These are phyloP conservation scores for Shargacucullia verbasci DNA, from an alignment of 2,888 invertebrate genomes.

Conservation along the genomic window DNA sequence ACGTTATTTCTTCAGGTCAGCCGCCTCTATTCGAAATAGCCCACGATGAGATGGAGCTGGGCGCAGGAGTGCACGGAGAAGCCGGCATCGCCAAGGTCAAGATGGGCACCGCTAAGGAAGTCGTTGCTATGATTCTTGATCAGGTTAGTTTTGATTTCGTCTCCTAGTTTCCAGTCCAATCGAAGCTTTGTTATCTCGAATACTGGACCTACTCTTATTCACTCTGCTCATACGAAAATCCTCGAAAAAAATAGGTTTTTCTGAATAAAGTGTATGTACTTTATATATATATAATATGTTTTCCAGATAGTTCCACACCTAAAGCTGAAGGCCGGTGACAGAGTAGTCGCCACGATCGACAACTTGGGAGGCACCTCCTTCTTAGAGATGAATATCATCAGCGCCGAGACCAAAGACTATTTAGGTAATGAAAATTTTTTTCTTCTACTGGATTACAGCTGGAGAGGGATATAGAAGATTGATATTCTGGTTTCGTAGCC, in stretches of 20 bases:
- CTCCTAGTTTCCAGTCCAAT: no score
- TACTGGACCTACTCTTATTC: neutral
- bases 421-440: constrained; percentile 83
- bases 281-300: no score
- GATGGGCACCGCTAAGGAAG: constrained; percentile 82
- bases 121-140: constrained; percentile 83
- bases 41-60: constrained; percentile 91
- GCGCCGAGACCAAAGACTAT: constrained; percentile 90
- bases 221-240: no score
- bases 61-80: constrained; percentile 89
- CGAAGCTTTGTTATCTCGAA: no score
- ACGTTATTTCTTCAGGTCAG: constrained; percentile 74
- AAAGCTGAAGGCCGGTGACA: constrained; percentile 70
- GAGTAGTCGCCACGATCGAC: constrained; percentile 92
- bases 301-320: constrained; percentile 75
- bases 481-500: no score
- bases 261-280: no score
- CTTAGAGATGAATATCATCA: constrained; percentile 93
- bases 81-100: constrained; percentile 84
- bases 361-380: constrained; percentile 94
- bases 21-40: constrained; percentile 90
- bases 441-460: no score
- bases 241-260: no score
- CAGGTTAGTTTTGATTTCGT: constrained; percentile 71
- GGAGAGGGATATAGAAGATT: no score